These are phyloP conservation scores for Muscina levida DNA, from an alignment of 2,888 invertebrate genomes.

Conservation along the genomic window DNA sequence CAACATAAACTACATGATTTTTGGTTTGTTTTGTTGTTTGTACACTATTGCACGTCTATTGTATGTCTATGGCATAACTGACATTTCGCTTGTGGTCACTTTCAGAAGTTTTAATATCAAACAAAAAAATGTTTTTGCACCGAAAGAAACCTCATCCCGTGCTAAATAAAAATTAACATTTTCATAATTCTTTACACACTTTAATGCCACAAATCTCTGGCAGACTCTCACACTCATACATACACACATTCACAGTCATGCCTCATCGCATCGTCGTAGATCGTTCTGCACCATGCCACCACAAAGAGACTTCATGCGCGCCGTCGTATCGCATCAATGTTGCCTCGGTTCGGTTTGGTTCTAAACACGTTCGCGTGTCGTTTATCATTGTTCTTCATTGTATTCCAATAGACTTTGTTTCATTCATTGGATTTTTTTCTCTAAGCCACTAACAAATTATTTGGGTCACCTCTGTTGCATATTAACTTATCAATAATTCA, in stretches of 20 bases:
- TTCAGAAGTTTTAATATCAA: constrained; percentile 46
- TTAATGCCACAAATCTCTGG: neutral
- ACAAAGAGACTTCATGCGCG: too few species aligned
- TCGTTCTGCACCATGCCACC: constrained; percentile 18
- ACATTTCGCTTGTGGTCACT: constrained; percentile 66
- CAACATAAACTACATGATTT: too few species aligned
- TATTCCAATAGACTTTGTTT: constrained; percentile 41
- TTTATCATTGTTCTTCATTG: constrained; percentile 52
- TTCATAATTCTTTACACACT: constrained; percentile 60
- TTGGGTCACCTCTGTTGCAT: constrained; percentile 69
- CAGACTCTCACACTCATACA: neutral
- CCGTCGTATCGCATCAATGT: constrained; percentile 34
- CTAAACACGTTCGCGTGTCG: constrained; percentile 66
- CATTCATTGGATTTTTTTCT: constrained; percentile 30
- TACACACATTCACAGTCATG: constrained; percentile 17
- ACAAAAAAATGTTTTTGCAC: constrained; percentile 2
- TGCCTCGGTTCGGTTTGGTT: constrained; percentile 40
- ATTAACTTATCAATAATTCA: constrained; percentile 72
- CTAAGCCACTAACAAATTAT: constrained; percentile 68
- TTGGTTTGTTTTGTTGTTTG: constrained; percentile 1
- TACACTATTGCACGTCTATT: constrained; percentile 38
- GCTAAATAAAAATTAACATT: constrained; percentile 66
- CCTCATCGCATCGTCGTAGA: constrained; percentile 5
- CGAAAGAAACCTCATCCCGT: constrained; percentile 52
- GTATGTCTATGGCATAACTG: constrained; percentile 58